A percentile compares a stretch with the other conserved stretches of the same genome.
Evolutionary conservation across 2,113 vertebrate genomes (phyloP).

Genomic region (Anseranas semipalmata): DNA sequence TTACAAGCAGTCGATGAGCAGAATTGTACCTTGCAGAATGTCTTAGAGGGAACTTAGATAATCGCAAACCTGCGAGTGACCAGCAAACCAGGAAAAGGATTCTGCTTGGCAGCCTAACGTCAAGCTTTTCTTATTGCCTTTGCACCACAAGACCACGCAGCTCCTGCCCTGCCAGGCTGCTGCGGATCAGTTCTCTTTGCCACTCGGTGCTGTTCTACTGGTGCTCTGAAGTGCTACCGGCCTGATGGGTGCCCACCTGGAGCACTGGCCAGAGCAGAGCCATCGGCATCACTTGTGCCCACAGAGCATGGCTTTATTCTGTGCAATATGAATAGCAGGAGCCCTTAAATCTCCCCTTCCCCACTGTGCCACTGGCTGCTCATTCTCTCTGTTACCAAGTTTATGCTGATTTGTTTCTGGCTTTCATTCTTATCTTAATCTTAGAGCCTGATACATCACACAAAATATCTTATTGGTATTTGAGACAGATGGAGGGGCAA

Average conservation of each 20-base stretch:
- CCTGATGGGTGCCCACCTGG: background rate
- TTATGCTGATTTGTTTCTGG: background rate
- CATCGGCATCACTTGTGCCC: rapidly evolving
- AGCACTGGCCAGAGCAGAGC: background rate
- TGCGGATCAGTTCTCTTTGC: background rate
- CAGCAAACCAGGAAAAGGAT: rapidly evolving
- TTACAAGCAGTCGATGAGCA: rapidly evolving
- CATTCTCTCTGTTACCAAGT: rapidly evolving
- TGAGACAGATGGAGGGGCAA: background rate
- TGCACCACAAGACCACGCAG: background rate
- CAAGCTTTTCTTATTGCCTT: background rate
- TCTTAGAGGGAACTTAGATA: background rate
- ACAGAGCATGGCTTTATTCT: rapidly evolving
- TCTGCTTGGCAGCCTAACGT: background rate
- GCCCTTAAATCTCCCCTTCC: background rate
- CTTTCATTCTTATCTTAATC: background rate
- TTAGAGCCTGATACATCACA: background rate
- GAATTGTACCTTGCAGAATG: background rate
- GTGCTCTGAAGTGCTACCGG: background rate
- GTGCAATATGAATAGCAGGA: rapidly evolving
- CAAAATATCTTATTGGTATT: background rate
- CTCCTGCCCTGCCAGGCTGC: background rate
- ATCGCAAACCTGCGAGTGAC: background rate
- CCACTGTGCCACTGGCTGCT: rapidly evolving
- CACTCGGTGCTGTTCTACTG: background rate